Base-by-base conservation (phyloP, 2,888 invertebrate genomes). In the Lamellibrachia columna region DNA sequence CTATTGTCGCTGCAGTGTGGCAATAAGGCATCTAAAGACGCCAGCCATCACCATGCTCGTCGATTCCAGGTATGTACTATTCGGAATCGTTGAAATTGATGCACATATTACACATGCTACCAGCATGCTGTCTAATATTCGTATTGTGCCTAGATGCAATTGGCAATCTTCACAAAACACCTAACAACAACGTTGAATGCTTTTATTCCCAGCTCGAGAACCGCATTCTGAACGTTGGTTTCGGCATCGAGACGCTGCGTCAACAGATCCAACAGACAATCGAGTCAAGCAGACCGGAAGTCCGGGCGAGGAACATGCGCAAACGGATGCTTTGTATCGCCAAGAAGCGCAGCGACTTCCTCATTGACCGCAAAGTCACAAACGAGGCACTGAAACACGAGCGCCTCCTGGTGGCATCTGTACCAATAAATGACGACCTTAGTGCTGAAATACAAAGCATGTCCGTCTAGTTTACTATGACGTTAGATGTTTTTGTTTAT, bases 341-440 rank as follows among this genome's bases (percentile, higher is more conserved):
- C 28, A 91, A 58, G 58, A 91, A 91, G 55, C 53, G 91, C 40
- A 91, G 91, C 53, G 40, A 40, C 58, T 91, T 53, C 55, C 58
- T 91, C 11, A 91, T 91, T 55, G 91, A 91, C 15, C 53, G 91
- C 2, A 53, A 53, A 53, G 28, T 91, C 58, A 91, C 91, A 53
- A 58, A 91, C 28, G 58, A 91, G 58, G 91, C 91, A 22, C 53
- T 91, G 91, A 91, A 91, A 22, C 53, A 53, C n/a, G 91, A 91
- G 75, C 75, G 75, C 75, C 75, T 75, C 75, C 75, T 75, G 3
- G 75, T n/a, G 22, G 22, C 75, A 75, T 75, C 75, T 15, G 15
- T n/a, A 75, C 22, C n/a, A 75, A 75, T 15, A n/a, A 22, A n/a
- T 22, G 75, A 75, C 22, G 75, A 75, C 22, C 75, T 75, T 75